Evolutionary conservation across 2,797 vertebrate genomes (phyloP), one percentile per base, ranked within the genome.

Genomic region (Bovichtus diacanthus): DNA sequence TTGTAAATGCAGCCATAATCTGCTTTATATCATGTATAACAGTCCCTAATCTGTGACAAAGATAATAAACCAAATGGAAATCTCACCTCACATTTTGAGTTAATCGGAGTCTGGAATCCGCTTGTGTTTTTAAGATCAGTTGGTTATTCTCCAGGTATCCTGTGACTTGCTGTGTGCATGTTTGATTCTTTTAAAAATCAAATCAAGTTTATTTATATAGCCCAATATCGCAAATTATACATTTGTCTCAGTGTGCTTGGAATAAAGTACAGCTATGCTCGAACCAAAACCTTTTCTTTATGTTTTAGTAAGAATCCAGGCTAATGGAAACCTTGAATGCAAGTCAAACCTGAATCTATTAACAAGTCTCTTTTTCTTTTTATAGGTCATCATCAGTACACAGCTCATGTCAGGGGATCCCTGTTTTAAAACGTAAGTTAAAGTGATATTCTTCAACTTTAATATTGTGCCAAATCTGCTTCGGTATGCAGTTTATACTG

Each of bases 331-430:
- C 23, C 3, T 53, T 56, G 15, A 53, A 13, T 39, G 7, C 2
- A 43, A 68, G 6, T 38, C 6, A 65, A 64, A 39, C 6, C n/a
- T 51, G 27, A 70, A 39, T 25, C 3, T 6, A 21, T 36, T 31
- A 16, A 64, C 12, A 47, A 21, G 6, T 23, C 0, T 65, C 11
- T 63, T 50, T 46, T 74, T 58, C 10, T 80, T 43, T 60, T 47
- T 39, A 68, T 44, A 99, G 98, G 97, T 99, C 78, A 94, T 97
- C 89, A 99, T 99, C 92, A 96, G 96, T 75, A 99, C 98, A 86
- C 97, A 99, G 81, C 95, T 99, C 27, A 98, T 99, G 97, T 99
- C 97, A 19, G 98, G 98, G 61, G 98, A 99, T 88, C 98, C 98
- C 0, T 99, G 98, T 90, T 99, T 99, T 92, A 99, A 99, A 97